A percentile compares a stretch with the other conserved stretches of the same genome.
Evolutionary conservation across 2,797 vertebrate genomes (phyloP).

Genomic region (Hipposideros larvatus): DNA sequence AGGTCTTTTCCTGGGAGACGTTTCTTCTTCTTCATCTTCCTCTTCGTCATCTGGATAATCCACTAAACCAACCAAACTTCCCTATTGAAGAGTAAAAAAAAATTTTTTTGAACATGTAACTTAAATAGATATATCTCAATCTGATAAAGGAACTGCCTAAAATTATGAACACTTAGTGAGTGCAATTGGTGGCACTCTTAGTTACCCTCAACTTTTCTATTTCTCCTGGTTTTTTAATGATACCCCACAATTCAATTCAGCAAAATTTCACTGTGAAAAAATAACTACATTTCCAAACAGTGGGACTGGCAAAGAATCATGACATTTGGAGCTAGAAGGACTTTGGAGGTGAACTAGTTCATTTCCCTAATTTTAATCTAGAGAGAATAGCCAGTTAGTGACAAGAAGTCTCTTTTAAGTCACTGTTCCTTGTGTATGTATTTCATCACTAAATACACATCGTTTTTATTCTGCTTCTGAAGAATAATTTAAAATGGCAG

Average conservation of each 20-base stretch:
- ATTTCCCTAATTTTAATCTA: not conserved
- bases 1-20: conserved; percentile 96
- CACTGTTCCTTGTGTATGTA: not conserved
- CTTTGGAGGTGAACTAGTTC: not conserved
- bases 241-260: not conserved
- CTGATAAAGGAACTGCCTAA: conserved; percentile 14
- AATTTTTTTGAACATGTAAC: not conserved
- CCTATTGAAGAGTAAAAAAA: conserved; percentile 86
- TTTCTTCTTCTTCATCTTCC: conserved; percentile 96
- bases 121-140: conserved; percentile 6
- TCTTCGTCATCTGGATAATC: conserved; percentile 99
- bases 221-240: conserved; percentile 37
- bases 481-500: conserved; percentile 19
- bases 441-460: conserved; percentile 28
- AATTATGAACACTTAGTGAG: conserved; percentile 1
- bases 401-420: not conserved
- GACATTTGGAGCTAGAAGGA: not conserved
- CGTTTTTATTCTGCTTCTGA: conserved; percentile 33
- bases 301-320: not conserved
- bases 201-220: conserved; percentile 3
- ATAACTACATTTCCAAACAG: conserved; percentile 5
- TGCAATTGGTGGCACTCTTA: not conserved
- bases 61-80: conserved; percentile 96
- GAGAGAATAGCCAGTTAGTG: not conserved
- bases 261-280: conserved; percentile 43